Evolutionary conservation across 2,888 invertebrate species (phyloP).

Genomic region (Pomacea canaliculata): DNA sequence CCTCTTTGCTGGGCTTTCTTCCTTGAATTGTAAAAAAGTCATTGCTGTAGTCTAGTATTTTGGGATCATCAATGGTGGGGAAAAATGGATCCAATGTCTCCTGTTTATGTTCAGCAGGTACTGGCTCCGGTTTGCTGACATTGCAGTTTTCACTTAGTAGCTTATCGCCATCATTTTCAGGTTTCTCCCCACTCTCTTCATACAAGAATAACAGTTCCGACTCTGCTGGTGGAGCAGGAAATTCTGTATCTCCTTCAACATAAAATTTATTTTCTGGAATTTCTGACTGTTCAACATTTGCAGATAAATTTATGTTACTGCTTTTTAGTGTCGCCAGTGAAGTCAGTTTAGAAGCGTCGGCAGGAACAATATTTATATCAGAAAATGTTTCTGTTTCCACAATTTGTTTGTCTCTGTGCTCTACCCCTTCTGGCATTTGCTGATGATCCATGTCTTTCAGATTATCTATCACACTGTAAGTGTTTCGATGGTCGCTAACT

Average conservation of each 20-base stretch:
- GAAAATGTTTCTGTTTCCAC: too few relatives aligned
- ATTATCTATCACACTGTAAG: too few relatives aligned
- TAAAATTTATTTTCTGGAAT: neutral
- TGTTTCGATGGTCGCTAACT: too few relatives aligned
- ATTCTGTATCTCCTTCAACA: constrained; percentile 1
- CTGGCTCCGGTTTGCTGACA: neutral
- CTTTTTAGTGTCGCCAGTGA: too few relatives aligned
- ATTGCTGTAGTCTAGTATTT: constrained; percentile 15
- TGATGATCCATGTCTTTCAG: too few relatives aligned
- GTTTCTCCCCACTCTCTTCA: neutral
- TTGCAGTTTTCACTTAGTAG: too few relatives aligned
- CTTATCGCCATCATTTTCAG: too few relatives aligned
- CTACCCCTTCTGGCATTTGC: too few relatives aligned
- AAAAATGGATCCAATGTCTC: neutral
- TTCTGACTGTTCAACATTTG: neutral
- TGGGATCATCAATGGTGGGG: neutral
- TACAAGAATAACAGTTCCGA: neutral
- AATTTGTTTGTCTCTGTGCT: too few relatives aligned
- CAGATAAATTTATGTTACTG: neutral
- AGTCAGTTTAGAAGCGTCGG: too few relatives aligned
- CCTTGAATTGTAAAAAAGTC: neutral
- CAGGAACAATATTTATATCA: too few relatives aligned
- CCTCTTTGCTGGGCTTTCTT: neutral
- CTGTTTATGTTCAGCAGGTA: neutral
- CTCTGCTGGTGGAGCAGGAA: constrained; percentile 16